phyloP scores from a whole-genome alignment of 1,140 invertebrate genomes.

The Radopholus similis region DNA sequence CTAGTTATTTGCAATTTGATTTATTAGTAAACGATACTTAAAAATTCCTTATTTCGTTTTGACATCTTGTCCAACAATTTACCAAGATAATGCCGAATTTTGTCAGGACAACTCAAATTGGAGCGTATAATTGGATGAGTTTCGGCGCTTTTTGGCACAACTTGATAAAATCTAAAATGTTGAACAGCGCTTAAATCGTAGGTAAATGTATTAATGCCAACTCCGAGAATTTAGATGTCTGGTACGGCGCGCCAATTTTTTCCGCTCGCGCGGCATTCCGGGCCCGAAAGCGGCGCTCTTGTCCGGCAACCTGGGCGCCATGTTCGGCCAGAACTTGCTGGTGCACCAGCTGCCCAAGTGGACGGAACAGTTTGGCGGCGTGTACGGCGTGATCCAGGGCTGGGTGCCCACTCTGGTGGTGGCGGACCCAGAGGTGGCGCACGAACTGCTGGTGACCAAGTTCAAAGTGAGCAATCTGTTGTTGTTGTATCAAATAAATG shows the following conservation, averaged over 20 bases:
- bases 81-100: too few relatives aligned
- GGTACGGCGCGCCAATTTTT: slow-evolving; percentile 6
- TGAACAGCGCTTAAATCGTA: not conserved
- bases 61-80: too few relatives aligned
- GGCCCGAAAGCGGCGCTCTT: slow-evolving; percentile 11
- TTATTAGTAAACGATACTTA: not conserved
- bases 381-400: slow-evolving; percentile 30
- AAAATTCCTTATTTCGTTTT: not conserved
- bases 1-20: too few relatives aligned
- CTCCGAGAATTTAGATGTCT: not conserved
- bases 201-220: too few relatives aligned
- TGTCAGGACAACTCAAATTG: too few relatives aligned
- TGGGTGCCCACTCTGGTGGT: slow-evolving; percentile 11
- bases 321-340: not conserved
- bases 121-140: too few relatives aligned
- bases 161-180: too few relatives aligned
- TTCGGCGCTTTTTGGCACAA: too few relatives aligned
- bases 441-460: slow-evolving; percentile 22
- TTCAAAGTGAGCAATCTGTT: too few relatives aligned
- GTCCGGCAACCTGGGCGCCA: slow-evolving; percentile 2
- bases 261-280: slow-evolving; percentile 23
- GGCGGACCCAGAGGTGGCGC: slow-evolving; percentile 15
- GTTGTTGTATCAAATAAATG: too few relatives aligned
- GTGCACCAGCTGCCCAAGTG: slow-evolving; percentile 16
- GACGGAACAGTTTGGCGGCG: slow-evolving; percentile 32